Evolutionary conservation across 2,888 invertebrate species (phyloP), one percentile per base, ranked within the genome.

Genomic region (Drosophila mayaguana): DNA sequence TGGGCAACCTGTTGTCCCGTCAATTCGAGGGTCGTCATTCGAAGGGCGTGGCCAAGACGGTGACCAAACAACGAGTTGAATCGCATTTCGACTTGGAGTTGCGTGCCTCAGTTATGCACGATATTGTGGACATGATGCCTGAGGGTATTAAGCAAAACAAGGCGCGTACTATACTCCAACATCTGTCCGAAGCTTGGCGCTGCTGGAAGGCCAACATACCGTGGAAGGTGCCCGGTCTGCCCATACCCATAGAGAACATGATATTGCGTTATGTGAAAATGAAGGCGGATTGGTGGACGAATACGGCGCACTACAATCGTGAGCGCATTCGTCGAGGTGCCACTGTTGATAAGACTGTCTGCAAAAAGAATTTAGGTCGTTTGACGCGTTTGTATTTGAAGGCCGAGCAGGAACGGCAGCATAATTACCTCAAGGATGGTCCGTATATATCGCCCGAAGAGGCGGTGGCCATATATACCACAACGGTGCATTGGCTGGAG

Each of bases 211-310:
- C 99, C 0, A 99, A 99, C 93, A 99, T 99, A 89, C 99, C 99
- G 0, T 99, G 99, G 99, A 99, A 99, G 95, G 98, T 99, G 3
- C 99, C 99, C 2, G 99, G 99, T 5, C 94, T 99, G 7, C 99
- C 99, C 0, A 99, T 98, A 36, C 99, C 99, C 0, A 99, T 99
- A 76, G 99, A 99, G 94, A 99, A 99, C 94, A 99, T 99, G 99
- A 99, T 99, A 85, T 95, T 99, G 67, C 96, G 99, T 63, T 99
- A 99, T 93, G 99, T 99, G 14, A 99, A 99, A 93, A 99, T 99
- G 96, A 99, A 99, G 92, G 99, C 99, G 0, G 99, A 99, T 93
- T 99, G 99, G 99, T 99, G 99, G 99, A 99, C 99, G 0, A 99
- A 99, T 93, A 99, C 99, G 0, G 99, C 99, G 0, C 99, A 99